Evolutionary conservation across 2,888 invertebrate species (phyloP).

Genomic region (Polydrusus tereticollis): DNA sequence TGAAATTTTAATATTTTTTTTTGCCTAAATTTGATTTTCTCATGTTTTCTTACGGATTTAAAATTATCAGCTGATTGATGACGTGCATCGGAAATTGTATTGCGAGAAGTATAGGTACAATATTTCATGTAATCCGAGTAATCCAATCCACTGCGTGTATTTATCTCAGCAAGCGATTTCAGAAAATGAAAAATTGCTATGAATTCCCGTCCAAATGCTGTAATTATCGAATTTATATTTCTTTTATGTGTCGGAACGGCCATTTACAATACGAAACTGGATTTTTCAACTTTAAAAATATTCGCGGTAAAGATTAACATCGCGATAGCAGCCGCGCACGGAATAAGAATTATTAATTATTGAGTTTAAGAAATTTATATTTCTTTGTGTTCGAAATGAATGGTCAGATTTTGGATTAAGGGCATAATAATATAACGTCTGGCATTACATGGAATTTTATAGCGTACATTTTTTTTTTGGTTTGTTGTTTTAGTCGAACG

Average conservation of each 20-base stretch:
- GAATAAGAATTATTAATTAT: constrained; percentile 57
- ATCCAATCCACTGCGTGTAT: constrained; percentile 16
- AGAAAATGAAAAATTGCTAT: constrained; percentile 46
- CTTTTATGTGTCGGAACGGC: constrained; percentile 47
- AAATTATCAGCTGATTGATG: too few relatives aligned
- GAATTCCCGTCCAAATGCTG: constrained; percentile 46
- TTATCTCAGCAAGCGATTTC: constrained; percentile 44
- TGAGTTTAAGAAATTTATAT: constrained; percentile 57
- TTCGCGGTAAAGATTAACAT: constrained; percentile 46
- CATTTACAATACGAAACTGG: constrained; percentile 49
- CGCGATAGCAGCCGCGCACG: constrained; percentile 46
- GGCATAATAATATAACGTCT: constrained; percentile 20
- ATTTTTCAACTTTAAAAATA: constrained; percentile 50
- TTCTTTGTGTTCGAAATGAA: constrained; percentile 51
- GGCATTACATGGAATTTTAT: neutral
- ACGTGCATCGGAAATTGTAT: too few relatives aligned
- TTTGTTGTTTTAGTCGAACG: neutral
- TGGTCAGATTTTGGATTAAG: constrained; percentile 42
- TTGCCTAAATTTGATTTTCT: too few relatives aligned
- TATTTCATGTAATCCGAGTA: too few relatives aligned
- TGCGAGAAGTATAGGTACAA: too few relatives aligned
- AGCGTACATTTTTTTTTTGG: neutral
- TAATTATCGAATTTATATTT: constrained; percentile 50
- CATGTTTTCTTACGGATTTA: too few relatives aligned
- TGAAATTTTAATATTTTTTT: too few relatives aligned